These are phyloP conservation scores for Piaya cayana DNA, from an alignment of 2,113 vertebrate genomes.

Conservation along the genomic window DNA sequence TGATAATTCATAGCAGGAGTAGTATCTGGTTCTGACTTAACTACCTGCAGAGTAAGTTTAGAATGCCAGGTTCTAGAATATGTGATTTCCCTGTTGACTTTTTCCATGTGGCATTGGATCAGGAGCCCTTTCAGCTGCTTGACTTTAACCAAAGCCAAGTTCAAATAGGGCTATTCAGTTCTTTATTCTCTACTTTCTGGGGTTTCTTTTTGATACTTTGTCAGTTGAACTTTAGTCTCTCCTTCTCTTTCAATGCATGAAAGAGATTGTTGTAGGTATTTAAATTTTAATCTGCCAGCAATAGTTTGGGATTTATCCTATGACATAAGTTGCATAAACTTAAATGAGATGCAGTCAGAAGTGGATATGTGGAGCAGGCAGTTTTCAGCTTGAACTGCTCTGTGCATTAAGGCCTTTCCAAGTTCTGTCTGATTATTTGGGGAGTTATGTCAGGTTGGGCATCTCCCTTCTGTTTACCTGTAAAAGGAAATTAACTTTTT, in stretches of 20 bases:
- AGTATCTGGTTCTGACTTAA: slow-evolving; percentile 11
- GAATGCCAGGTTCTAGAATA: slow-evolving; percentile 48
- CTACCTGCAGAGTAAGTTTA: slow-evolving; percentile 8
- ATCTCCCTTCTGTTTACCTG: not conserved
- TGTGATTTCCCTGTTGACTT: slow-evolving; percentile 49
- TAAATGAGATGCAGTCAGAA: not conserved
- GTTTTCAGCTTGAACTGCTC: not conserved
- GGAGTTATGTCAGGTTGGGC: not conserved
- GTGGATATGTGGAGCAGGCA: not conserved
- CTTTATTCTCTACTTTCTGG: not conserved
- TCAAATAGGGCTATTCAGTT: not conserved
- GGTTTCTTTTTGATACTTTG: not conserved
- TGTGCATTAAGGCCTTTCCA: not conserved
- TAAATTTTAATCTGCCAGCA: not conserved
- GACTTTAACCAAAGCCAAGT: slow-evolving; percentile 34
- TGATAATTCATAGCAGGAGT: not conserved
- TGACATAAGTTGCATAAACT: not conserved
- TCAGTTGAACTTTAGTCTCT: not conserved
- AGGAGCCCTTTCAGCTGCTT: slow-evolving; percentile 21
- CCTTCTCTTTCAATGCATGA: not conserved
- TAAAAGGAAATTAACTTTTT: not conserved
- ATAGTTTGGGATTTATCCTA: not conserved
- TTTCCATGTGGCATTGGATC: slow-evolving; percentile 5
- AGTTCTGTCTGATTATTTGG: not conserved
- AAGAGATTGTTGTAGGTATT: not conserved